These are phyloP conservation scores for Macaria notata DNA, from an alignment of 2,888 invertebrate species.

Conservation along the genomic window DNA sequence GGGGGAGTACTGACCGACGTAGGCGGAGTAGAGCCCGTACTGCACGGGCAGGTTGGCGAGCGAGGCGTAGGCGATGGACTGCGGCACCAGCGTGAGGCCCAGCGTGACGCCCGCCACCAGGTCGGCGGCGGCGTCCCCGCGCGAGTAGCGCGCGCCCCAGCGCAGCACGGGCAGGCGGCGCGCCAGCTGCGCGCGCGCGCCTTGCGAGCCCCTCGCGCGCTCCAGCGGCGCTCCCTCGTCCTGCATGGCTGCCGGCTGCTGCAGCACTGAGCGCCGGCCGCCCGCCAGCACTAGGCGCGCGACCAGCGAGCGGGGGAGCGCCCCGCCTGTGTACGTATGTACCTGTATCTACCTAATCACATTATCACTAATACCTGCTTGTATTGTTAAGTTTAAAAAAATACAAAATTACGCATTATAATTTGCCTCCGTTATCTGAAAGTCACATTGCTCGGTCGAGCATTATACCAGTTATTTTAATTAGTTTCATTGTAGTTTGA, in stretches of 20 bases:
- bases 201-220: constrained; percentile 16
- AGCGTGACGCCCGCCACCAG: constrained; percentile 94
- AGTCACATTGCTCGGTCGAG: too few species aligned
- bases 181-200: constrained; percentile 35
- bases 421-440: too few species aligned
- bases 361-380: too few species aligned
- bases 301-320: constrained; percentile 4
- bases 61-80: constrained; percentile 95
- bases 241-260: constrained; percentile 21
- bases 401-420: too few species aligned
- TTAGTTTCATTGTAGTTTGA: too few species aligned
- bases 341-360: too few species aligned
- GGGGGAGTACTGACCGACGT: constrained; percentile 84
- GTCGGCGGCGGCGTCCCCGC: constrained; percentile 88
- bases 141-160: constrained; percentile 88
- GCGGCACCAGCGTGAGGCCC: constrained; percentile 95
- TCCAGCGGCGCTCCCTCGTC: constrained; percentile 42
- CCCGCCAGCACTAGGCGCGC: not conserved
- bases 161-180: constrained; percentile 77
- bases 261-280: constrained; percentile 25
- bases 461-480: too few species aligned
- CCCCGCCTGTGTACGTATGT: too few species aligned
- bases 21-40: constrained; percentile 96
- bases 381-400: too few species aligned
- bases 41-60: constrained; percentile 93